Evolutionary conservation across 1,140 invertebrate genomes (phyloP), one percentile per base, ranked within the genome.

Genomic region (Caerostris darwini): DNA sequence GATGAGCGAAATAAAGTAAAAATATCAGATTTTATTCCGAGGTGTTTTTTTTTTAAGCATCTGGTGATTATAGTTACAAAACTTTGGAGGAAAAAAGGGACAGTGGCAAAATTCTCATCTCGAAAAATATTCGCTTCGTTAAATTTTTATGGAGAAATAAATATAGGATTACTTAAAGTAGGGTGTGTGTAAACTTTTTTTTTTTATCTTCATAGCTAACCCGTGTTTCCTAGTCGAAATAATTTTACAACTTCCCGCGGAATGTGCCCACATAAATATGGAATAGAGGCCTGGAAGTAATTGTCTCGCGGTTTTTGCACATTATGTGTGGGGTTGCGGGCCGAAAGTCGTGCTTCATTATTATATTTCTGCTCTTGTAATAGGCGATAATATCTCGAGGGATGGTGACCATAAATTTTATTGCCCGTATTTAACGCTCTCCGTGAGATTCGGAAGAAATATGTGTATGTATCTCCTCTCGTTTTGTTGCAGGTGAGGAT

Each of bases 81-180:
- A 57, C 82, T 17, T 57, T 58, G 8, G 57, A 83, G 57, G 7
- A 83, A 83, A 57, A 5, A 53, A 7, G 56, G 12, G 19, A 10
- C 34, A 8, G 14, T 14, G 54, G 17, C n/a, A 54, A 88, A 88
- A 88, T 67, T 59, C 64, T 59, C 34, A 34, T 56, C 17, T 58
- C 58, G 86, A 64, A 88, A 34, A 64, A 61, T 88, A 19, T 88
- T 17, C 86, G 86, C 86, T 88, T 88, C 59, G 86, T 88, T 88
- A 88, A 88, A 64, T 53, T 88, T 88, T 88, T 88, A 88, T 88
- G 86, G 50, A 8, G 3, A 57, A 59, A 88, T 88, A 88, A 88
- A 88, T 88, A 88, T 64, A 88, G 86, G 86, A 64, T 88, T 88
- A 88, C 50, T 64, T 54, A 64, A 88, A 88, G 50, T 54, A 19